These are phyloP conservation scores for Pollenia amentaria DNA, from an alignment of 2,888 invertebrate species.

Conservation along the genomic window DNA sequence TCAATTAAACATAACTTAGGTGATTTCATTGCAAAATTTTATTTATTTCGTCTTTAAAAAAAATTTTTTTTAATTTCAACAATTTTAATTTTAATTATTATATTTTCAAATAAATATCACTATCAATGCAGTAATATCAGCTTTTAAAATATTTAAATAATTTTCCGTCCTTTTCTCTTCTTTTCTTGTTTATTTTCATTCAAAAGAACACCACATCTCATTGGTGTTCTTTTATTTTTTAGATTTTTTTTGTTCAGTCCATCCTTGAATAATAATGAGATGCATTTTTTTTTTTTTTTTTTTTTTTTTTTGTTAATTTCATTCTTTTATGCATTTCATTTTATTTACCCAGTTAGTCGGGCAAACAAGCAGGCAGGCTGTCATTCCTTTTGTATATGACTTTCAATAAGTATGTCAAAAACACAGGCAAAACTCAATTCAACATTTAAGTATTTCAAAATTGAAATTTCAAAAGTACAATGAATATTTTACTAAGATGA, in stretches of 20 bases:
- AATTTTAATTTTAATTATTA: not conserved
- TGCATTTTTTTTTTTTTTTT: constrained; percentile 25
- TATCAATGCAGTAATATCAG: not conserved
- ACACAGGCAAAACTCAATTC: constrained; percentile 34
- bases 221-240: not conserved
- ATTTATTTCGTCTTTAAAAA: no score
- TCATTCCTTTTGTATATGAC: constrained; percentile 33
- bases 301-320: not conserved
- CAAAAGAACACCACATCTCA: not conserved
- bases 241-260: constrained; percentile 11
- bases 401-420: constrained; percentile 63
- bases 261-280: constrained; percentile 65
- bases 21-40: no score
- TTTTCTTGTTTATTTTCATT: not conserved
- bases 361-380: constrained; percentile 16
- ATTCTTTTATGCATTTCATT: constrained; percentile 39
- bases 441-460: constrained; percentile 37
- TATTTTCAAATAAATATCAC: not conserved
- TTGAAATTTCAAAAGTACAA: constrained; percentile 40
- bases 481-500: constrained; percentile 54
- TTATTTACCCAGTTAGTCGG: constrained; percentile 34
- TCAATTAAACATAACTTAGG: no score
- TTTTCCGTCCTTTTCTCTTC: not conserved
- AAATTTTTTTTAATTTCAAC: no score
- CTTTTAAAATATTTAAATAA: not conserved